phyloP scores from a whole-genome alignment of 2,113 vertebrate genomes.

The Entelurus aequoreus region DNA sequence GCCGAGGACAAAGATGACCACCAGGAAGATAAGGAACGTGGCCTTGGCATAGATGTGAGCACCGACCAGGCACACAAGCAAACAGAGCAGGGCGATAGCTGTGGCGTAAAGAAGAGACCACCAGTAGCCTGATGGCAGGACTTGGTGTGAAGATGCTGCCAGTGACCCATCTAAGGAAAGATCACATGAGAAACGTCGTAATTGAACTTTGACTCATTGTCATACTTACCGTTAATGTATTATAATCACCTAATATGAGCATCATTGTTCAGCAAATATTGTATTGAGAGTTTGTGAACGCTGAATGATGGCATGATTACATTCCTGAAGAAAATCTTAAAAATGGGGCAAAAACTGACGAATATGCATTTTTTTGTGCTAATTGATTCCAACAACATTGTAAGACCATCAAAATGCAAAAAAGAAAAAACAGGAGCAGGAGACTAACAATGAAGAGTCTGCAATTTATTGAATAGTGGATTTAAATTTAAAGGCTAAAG shows the following conservation, averaged over 20 bases:
- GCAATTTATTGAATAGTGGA: too few relatives aligned
- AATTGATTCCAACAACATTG: too few relatives aligned
- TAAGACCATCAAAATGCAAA: too few relatives aligned
- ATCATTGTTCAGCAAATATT: not conserved
- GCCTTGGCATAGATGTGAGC: slow-evolving; percentile 87
- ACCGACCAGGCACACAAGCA: slow-evolving; percentile 84
- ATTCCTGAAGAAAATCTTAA: too few relatives aligned
- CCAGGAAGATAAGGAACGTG: slow-evolving; percentile 86
- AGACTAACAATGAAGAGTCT: too few relatives aligned
- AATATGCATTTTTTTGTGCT: too few relatives aligned
- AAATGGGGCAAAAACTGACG: too few relatives aligned
- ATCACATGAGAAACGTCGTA: not conserved
- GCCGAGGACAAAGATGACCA: slow-evolving; percentile 77
- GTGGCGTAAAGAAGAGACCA: slow-evolving; percentile 82
- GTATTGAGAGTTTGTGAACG: too few relatives aligned
- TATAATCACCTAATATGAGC: not conserved
- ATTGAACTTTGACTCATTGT: not conserved
- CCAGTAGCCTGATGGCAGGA: slow-evolving; percentile 83
- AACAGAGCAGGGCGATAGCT: slow-evolving; percentile 73
- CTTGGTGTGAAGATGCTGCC: slow-evolving; percentile 29
- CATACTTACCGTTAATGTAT: not conserved
- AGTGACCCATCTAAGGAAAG: slow-evolving; percentile 36
- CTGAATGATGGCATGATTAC: too few relatives aligned
- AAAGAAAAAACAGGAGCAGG: too few relatives aligned
- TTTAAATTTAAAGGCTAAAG: too few relatives aligned